A percentile compares a stretch with the other conserved stretches of the same genome.
phyloP scores from a whole-genome alignment of 2,797 vertebrate genomes.

The Discoglossus pictus region DNA sequence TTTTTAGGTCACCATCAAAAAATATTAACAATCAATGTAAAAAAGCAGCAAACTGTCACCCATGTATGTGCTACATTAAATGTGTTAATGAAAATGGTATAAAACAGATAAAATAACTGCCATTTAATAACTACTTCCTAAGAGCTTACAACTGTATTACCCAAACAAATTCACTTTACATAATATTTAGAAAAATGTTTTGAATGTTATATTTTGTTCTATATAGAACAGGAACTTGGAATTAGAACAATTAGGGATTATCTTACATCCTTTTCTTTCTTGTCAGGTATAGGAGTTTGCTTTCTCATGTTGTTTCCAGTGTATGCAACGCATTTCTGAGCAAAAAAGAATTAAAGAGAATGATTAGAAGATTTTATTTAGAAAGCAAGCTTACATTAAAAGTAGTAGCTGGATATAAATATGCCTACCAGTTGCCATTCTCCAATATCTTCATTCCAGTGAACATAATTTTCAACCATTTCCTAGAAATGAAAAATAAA shows the following conservation, averaged over 20 bases:
- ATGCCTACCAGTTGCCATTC: constrained; percentile 95
- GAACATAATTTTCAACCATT: constrained; percentile 98
- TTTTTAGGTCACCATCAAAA: too few species aligned
- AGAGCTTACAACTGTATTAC: background rate
- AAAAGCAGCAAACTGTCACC: too few species aligned
- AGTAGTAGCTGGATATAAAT: background rate
- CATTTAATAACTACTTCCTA: too few species aligned
- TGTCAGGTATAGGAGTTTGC: constrained; percentile 92
- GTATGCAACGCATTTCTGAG: constrained; percentile 97
- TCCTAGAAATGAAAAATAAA: constrained; percentile 72
- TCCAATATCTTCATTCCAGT: constrained; percentile 99
- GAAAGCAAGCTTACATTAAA: background rate
- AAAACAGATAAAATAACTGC: too few species aligned
- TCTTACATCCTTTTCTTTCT: constrained; percentile 98
- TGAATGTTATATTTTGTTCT: too few species aligned
- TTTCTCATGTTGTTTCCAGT: constrained; percentile 99
- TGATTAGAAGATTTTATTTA: constrained; percentile 8
- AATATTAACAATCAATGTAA: too few species aligned
- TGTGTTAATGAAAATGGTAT: too few species aligned
- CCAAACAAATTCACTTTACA: background rate
- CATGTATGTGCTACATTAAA: too few species aligned
- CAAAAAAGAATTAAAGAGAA: constrained; percentile 37
- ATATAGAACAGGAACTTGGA: too few species aligned
- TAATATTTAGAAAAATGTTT: too few species aligned
- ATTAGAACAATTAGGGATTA: background rate